These are phyloP conservation scores for Parnassius apollo DNA, from an alignment of 2,888 invertebrate species.

Conservation along the genomic window DNA sequence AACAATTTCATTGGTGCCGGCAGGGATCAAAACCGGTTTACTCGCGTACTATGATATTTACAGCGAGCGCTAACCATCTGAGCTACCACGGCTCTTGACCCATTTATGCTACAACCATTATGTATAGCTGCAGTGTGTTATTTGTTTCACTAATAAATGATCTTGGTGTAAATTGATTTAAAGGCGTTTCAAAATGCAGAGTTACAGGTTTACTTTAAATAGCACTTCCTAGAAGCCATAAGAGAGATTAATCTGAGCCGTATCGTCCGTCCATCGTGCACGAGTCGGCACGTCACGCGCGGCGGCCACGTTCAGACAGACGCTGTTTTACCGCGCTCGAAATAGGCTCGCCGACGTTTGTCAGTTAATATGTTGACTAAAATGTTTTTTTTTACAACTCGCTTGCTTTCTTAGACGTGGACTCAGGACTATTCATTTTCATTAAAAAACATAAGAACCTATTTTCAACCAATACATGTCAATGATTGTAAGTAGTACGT, in stretches of 20 bases:
- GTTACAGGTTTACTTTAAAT: slow-evolving; percentile 27
- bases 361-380: not conserved
- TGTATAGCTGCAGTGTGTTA: too few species aligned
- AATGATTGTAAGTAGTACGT: too few species aligned
- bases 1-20: too few species aligned
- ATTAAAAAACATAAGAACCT: too few species aligned
- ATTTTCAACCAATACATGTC: too few species aligned
- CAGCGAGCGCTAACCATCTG: too few species aligned
- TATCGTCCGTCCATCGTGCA: slow-evolving; percentile 44
- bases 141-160: slow-evolving; percentile 31
- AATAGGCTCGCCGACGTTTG: slow-evolving; percentile 40
- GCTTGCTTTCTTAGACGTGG: too few species aligned
- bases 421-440: too few species aligned
- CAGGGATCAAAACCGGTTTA: too few species aligned
- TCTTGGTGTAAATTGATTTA: slow-evolving; percentile 15
- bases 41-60: too few species aligned
- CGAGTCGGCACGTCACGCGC: slow-evolving; percentile 44
- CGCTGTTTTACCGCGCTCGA: slow-evolving; percentile 44
- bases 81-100: too few species aligned
- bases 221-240: slow-evolving; percentile 28
- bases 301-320: slow-evolving; percentile 29
- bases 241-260: slow-evolving; percentile 36
- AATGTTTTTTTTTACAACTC: not conserved
- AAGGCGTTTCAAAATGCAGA: slow-evolving; percentile 12
- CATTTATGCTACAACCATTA: too few species aligned